Evolutionary conservation across 2,797 vertebrate genomes (phyloP).

Genomic region (Sebastes vulpes): DNA sequence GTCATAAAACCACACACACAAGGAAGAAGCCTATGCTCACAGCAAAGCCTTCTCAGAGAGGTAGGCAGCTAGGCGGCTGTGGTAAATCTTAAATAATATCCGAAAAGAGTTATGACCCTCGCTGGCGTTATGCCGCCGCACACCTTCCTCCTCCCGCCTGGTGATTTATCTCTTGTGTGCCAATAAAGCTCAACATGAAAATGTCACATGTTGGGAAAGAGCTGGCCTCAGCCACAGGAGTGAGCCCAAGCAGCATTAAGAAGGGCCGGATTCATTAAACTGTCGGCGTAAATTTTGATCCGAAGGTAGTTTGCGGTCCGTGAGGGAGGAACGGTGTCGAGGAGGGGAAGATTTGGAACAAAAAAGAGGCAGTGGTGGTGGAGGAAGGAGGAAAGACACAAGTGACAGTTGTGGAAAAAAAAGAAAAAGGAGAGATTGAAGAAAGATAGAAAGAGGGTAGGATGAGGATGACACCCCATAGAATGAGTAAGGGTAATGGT

Average conservation of each 20-base stretch:
- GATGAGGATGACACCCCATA: slow-evolving; percentile 41
- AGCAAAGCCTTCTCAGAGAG: slow-evolving; percentile 43
- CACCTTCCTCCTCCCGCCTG: slow-evolving; percentile 73
- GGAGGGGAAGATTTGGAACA: neutral
- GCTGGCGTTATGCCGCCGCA: slow-evolving; percentile 75
- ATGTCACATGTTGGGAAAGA: slow-evolving; percentile 77
- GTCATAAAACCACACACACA: slow-evolving; percentile 15
- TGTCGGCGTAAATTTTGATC: slow-evolving; percentile 83
- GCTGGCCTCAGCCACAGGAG: slow-evolving; percentile 63
- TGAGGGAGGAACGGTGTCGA: slow-evolving; percentile 24
- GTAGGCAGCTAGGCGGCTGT: slow-evolving; percentile 47
- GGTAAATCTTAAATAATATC: slow-evolving; percentile 85
- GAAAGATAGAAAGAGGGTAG: slow-evolving; percentile 39
- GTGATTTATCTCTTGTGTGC: slow-evolving; percentile 80
- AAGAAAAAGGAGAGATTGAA: slow-evolving; percentile 45
- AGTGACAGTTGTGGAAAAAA: slow-evolving; percentile 24
- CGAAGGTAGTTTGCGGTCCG: slow-evolving; percentile 57
- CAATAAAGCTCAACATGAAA: slow-evolving; percentile 82
- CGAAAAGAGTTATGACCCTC: slow-evolving; percentile 78
- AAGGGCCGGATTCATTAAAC: slow-evolving; percentile 83
- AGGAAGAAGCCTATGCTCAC: slow-evolving; percentile 20
- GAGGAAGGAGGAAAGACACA: slow-evolving; percentile 28
- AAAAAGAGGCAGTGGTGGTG: slow-evolving; percentile 5
- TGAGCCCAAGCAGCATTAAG: slow-evolving; percentile 75
- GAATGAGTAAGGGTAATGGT: slow-evolving; percentile 67